phyloP scores from a whole-genome alignment of 2,888 invertebrate genomes.

The Mesorhabditis sp. region DNA sequence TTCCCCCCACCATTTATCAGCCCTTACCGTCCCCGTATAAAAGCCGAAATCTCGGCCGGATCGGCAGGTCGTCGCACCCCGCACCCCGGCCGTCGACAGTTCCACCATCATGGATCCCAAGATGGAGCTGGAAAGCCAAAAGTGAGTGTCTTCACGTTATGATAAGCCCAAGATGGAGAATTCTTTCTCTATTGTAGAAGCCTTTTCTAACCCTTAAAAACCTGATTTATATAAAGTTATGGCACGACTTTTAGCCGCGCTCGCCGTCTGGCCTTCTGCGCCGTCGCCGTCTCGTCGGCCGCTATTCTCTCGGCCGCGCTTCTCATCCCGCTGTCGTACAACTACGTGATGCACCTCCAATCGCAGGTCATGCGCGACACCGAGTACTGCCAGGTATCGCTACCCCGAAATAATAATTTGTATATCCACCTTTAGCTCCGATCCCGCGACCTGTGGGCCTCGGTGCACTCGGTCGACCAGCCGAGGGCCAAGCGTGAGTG shows the following conservation, averaged over 20 bases:
- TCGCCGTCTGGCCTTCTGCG: slow-evolving; percentile 55
- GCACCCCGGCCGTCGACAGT: slow-evolving; percentile 58
- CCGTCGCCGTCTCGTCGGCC: slow-evolving; percentile 55
- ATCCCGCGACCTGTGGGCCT: slow-evolving; percentile 51
- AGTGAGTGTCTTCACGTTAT: neutral
- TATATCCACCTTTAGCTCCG: slow-evolving; percentile 23
- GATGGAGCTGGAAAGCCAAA: neutral
- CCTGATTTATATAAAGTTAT: neutral
- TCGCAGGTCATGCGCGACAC: slow-evolving; percentile 25
- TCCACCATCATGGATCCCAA: slow-evolving; percentile 3
- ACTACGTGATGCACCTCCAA: slow-evolving; percentile 18
- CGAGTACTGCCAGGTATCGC: slow-evolving; percentile 27
- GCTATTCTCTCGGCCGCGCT: slow-evolving; percentile 48
- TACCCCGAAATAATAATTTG: neutral
- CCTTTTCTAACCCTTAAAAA: no score
- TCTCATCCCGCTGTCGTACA: slow-evolving; percentile 6
- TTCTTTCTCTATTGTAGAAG: no score
- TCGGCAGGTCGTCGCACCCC: no score
- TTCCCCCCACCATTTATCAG: no score
- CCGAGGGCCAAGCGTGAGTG: slow-evolving; percentile 30
- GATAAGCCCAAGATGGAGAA: no score
- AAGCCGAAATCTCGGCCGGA: no score
- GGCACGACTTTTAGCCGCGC: neutral
- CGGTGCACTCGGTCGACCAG: slow-evolving; percentile 39
- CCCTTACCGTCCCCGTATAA: no score